Percentiles rank a stretch among this genome's conserved stretches.
These are phyloP conservation scores for Drosophila paulistorum DNA, from an alignment of 1,140 invertebrate genomes.

Conservation along the genomic window DNA sequence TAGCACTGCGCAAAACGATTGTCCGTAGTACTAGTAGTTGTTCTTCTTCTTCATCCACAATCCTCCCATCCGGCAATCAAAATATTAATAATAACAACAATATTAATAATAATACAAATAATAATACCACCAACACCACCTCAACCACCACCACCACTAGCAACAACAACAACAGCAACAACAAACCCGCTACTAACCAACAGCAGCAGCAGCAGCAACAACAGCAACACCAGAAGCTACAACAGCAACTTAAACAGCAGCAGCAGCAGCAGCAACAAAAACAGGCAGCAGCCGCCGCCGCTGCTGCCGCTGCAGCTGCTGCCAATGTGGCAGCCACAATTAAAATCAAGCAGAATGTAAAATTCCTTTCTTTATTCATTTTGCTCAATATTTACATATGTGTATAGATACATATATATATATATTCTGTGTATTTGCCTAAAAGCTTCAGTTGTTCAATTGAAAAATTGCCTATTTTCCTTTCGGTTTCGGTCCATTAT, in stretches of 20 bases:
- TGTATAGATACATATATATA: slow-evolving; percentile 17
- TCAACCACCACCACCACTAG: slow-evolving; percentile 59
- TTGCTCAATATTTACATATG: slow-evolving; percentile 46
- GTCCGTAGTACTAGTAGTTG: slow-evolving; percentile 61
- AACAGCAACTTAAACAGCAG: slow-evolving; percentile 55
- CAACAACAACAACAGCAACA: slow-evolving; percentile 75
- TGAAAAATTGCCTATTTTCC: slow-evolving; percentile 11
- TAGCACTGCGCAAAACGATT: slow-evolving; percentile 86
- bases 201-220: slow-evolving; percentile 54
- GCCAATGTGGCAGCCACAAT: slow-evolving; percentile 77
- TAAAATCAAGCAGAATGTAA: slow-evolving; percentile 83
- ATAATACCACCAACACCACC: slow-evolving; percentile 57
- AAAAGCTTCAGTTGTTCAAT: slow-evolving; percentile 57
- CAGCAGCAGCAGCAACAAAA: slow-evolving; percentile 76
- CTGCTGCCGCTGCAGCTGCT: slow-evolving; percentile 67
- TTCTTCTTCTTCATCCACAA: slow-evolving; percentile 69
- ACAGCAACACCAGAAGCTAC: slow-evolving; percentile 35
- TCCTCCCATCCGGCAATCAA: slow-evolving; percentile 76
- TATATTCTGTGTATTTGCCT: slow-evolving; percentile 13
- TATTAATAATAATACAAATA: slow-evolving; percentile 56
- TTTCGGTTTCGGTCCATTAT: slow-evolving; percentile 51
- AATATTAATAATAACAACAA: slow-evolving; percentile 57
- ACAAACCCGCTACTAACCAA: slow-evolving; percentile 75
- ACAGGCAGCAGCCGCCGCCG: slow-evolving; percentile 67
- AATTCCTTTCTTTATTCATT: slow-evolving; percentile 57